Conservation (phyloP, 2,113 vertebrate genomes). For the Pelobates fuscus region DNA sequence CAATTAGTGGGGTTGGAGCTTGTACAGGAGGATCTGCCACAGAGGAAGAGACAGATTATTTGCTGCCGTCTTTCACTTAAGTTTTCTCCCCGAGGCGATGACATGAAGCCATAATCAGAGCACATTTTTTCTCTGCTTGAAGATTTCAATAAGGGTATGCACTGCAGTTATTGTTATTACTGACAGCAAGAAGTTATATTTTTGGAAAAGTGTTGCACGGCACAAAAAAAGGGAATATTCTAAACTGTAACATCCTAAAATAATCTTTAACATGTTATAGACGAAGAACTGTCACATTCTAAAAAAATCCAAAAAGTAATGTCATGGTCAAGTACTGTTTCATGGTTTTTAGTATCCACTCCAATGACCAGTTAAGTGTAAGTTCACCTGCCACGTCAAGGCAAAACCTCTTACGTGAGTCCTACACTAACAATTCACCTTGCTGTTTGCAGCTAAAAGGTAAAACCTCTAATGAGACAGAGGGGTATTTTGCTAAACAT, state of each 20-base stretch:
- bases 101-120: slow-evolving; percentile 46
- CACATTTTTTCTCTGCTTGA: slow-evolving; percentile 39
- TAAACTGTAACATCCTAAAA: slow-evolving; percentile 7
- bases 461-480: too few species aligned
- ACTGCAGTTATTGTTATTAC: slow-evolving; percentile 25
- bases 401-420: too few species aligned
- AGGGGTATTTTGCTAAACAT: too few species aligned
- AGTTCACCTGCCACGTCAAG: too few species aligned
- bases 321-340: too few species aligned
- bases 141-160: slow-evolving; percentile 40
- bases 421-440: too few species aligned
- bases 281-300: slow-evolving; percentile 9
- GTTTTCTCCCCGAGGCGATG: slow-evolving; percentile 46
- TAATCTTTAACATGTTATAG: too few species aligned
- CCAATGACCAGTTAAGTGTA: too few species aligned
- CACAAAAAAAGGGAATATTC: too few species aligned
- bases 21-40: slow-evolving; percentile 34
- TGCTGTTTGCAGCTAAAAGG: too few species aligned
- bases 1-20: slow-evolving; percentile 36
- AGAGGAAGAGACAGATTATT: slow-evolving; percentile 50
- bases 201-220: slow-evolving; percentile 25
- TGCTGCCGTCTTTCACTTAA: slow-evolving; percentile 52
- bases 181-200: slow-evolving; percentile 5
- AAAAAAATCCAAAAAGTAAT: too few species aligned
- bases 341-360: too few species aligned